These are phyloP conservation scores for Xestia ashworthii DNA, from an alignment of 2,888 invertebrate species.

Conservation along the genomic window DNA sequence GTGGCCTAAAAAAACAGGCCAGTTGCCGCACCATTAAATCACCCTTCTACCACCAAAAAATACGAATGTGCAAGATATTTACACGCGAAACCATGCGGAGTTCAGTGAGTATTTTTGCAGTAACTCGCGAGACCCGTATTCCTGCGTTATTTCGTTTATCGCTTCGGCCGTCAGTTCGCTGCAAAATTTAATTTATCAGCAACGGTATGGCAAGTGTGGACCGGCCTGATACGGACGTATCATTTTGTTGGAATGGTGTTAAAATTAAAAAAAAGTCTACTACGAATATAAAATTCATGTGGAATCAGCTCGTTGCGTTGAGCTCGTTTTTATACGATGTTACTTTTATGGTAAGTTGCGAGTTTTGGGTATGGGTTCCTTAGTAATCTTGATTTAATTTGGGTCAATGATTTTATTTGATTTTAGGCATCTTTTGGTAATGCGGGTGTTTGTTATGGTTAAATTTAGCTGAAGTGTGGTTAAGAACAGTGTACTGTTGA, in stretches of 20 bases:
- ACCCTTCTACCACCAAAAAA: conserved; percentile 28
- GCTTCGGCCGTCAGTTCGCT: conserved; percentile 68
- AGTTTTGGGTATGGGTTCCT: background rate
- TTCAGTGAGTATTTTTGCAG: conserved; percentile 52
- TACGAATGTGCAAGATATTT: conserved; percentile 46
- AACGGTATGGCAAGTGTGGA: conserved; percentile 62
- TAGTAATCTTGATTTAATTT: background rate
- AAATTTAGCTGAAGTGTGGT: background rate
- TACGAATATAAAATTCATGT: conserved; percentile 38
- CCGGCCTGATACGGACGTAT: conserved; percentile 65
- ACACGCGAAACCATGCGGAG: conserved; percentile 31
- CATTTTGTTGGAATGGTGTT: conserved; percentile 53
- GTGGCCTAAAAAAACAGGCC: conserved; percentile 29
- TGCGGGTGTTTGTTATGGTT: background rate
- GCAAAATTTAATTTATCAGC: conserved; percentile 80
- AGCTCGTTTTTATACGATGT: conserved; percentile 16
- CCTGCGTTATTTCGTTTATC: conserved; percentile 71
- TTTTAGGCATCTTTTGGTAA: background rate
- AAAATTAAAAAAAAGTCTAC: conserved; percentile 49
- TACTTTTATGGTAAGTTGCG: conserved; percentile 11
- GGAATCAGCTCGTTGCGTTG: conserved; percentile 31
- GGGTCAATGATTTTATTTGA: no score
- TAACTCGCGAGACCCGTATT: conserved; percentile 25
- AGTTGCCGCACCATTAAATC: conserved; percentile 52
- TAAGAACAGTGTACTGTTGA: background rate